phyloP scores from a whole-genome alignment of 1,140 invertebrate genomes.

The Brachionus koreanus region DNA sequence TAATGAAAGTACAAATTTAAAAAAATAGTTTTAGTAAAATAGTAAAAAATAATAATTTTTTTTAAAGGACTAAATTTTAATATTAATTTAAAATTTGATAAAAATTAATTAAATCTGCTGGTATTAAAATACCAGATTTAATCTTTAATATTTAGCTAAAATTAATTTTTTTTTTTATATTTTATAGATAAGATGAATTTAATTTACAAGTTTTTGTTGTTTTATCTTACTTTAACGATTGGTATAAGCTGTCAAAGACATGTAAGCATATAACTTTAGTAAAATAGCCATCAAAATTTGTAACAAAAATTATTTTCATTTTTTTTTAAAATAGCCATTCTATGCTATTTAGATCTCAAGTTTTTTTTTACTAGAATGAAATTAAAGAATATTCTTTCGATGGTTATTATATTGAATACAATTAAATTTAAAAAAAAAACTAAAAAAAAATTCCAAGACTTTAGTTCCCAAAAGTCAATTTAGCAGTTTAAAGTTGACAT shows the following conservation, averaged over 20 bases:
- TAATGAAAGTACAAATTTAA: background rate
- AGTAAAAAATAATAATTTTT: background rate
- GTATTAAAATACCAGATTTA: background rate
- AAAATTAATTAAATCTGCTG: background rate
- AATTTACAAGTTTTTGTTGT: background rate
- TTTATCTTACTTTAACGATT: background rate
- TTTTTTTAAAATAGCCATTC: background rate
- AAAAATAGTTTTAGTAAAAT: slow-evolving; percentile 4
- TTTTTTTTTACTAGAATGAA: background rate
- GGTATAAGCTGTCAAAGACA: background rate
- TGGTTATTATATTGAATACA: background rate
- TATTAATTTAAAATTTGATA: background rate
- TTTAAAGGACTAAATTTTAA: background rate
- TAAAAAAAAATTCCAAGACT: background rate
- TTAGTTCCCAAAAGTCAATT: background rate
- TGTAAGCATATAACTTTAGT: background rate
- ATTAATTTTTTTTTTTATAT: background rate
- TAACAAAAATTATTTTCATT: background rate
- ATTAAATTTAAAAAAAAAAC: background rate
- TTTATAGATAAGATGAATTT: background rate
- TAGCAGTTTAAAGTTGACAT: background rate
- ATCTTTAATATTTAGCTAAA: background rate
- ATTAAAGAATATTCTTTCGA: background rate
- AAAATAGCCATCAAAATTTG: background rate
- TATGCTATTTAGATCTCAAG: background rate